A percentile compares a stretch with the other conserved stretches of the same genome.
Conservation (phyloP, 2,797 vertebrate species). For the Sciaenops ocellatus region DNA sequence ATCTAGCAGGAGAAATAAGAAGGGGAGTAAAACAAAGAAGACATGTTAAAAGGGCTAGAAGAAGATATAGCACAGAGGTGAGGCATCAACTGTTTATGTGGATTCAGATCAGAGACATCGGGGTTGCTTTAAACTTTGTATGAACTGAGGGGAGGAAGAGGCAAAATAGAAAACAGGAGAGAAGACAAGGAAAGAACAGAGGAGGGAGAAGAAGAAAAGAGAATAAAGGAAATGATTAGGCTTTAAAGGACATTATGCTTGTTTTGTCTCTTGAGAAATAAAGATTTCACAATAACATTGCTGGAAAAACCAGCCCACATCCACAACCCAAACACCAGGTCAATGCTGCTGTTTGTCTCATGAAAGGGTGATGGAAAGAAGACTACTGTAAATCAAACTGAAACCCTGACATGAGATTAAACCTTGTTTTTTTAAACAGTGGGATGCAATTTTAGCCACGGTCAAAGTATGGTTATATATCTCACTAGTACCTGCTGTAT, state of each 20-base stretch:
- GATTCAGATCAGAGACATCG: conserved; percentile 54
- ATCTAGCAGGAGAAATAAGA: not conserved
- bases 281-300: conserved; percentile 51
- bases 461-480: conserved; percentile 14
- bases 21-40: conserved; percentile 24
- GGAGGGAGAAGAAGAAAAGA: conserved; percentile 11
- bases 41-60: conserved; percentile 22
- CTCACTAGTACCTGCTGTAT: not conserved
- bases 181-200: conserved; percentile 19
- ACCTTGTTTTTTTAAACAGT: conserved; percentile 12
- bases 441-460: conserved; percentile 9
- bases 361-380: not conserved
- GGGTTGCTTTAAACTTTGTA: conserved; percentile 61
- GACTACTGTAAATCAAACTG: conserved; percentile 31
- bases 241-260: conserved; percentile 27
- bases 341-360: conserved; percentile 28
- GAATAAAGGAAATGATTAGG: conserved; percentile 1
- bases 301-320: conserved; percentile 16
- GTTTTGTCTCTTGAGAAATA: conserved; percentile 54
- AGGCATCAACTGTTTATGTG: conserved; percentile 42
- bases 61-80: conserved; percentile 12
- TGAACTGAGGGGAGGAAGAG: conserved; percentile 44
- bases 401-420: conserved; percentile 10
- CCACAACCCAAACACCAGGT: not conserved
- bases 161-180: conserved; percentile 42